phyloP scores from a whole-genome alignment of 2,888 invertebrate genomes.

The Amorpha juglandis region DNA sequence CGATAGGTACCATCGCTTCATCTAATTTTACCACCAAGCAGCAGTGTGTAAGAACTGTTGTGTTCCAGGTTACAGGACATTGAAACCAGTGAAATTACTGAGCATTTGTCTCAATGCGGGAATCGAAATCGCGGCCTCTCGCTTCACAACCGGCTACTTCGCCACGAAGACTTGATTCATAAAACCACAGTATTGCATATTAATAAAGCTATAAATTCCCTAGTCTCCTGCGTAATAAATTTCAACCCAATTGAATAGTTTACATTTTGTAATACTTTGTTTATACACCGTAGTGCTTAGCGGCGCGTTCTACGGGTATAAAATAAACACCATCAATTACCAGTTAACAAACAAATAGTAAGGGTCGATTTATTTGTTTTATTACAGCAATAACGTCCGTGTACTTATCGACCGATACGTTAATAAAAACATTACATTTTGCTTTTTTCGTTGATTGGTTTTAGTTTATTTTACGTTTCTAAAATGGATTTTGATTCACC shows the following conservation, averaged over 20 bases:
- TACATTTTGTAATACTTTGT: slow-evolving; percentile 16
- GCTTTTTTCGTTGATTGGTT: neutral
- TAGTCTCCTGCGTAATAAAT: slow-evolving; percentile 1
- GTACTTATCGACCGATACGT: slow-evolving; percentile 34
- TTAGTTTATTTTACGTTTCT: neutral
- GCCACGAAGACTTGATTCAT: neutral
- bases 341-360: slow-evolving; percentile 48
- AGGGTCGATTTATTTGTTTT: slow-evolving; percentile 39
- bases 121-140: too few relatives aligned
- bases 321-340: slow-evolving; percentile 57
- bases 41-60: too few relatives aligned
- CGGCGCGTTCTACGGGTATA: slow-evolving; percentile 28
- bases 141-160: too few relatives aligned
- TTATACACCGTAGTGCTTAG: slow-evolving; percentile 9
- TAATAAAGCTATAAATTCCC: neutral
- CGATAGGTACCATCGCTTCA: too few relatives aligned
- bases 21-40: too few relatives aligned
- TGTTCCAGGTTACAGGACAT: too few relatives aligned
- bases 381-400: slow-evolving; percentile 32
- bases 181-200: neutral
- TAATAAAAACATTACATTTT: slow-evolving; percentile 2
- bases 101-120: too few relatives aligned
- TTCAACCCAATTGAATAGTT: slow-evolving; percentile 6
- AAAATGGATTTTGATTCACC: too few relatives aligned
- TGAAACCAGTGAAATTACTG: too few relatives aligned